Evolutionary conservation across 2,797 vertebrate species (phyloP), one percentile per base, ranked within the genome.

Genomic region (Cirrhinus molitorella): DNA sequence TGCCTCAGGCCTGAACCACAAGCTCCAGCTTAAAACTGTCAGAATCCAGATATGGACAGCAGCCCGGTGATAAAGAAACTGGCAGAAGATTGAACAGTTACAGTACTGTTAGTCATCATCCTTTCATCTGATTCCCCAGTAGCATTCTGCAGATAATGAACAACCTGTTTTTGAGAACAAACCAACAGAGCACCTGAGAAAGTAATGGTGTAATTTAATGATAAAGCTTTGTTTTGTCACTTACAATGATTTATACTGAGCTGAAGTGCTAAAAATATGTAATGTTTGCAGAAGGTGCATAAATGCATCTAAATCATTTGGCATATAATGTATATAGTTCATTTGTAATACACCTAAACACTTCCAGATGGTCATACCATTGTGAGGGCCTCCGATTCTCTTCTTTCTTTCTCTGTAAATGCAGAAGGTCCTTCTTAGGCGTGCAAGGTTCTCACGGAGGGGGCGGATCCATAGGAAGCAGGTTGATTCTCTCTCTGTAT

Each of bases 401-500:
- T 72, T 16, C 53, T 23, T 34, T 28, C 67, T 57, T 13, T 72
- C 31, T 72, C 13, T 72, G 21, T 63, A 31, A 81, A 72, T n/a
- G 21, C 17, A 14, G 6, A 25, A 40, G 40, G 70, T 37, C 49
- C 47, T 53, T 61, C 23, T 73, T 71, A 79, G 86, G 87, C 45
- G 53, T 76, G 37, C 87, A 84, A 59, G 87, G 88, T 77, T 77
- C 77, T 66, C 71, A 81, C 17, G 86, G 90, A 86, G 84, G 76
- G 82, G 77, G 80, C 9, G 76, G 87, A 84, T 87, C 53, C 66
- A 81, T 55, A 78, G 70, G 77, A 81, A 49, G 75, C 78, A 83
- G 86, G 87, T 89, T 84, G 74, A 85, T 84, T 79, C 78, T 51
- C 13, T 63, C 82, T 84, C 40, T 80, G 53, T 65, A 71, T 87